Evolutionary conservation across 2,888 invertebrate genomes (phyloP), one percentile per base, ranked within the genome.

Genomic region (Caenorhabditis imperialis): DNA sequence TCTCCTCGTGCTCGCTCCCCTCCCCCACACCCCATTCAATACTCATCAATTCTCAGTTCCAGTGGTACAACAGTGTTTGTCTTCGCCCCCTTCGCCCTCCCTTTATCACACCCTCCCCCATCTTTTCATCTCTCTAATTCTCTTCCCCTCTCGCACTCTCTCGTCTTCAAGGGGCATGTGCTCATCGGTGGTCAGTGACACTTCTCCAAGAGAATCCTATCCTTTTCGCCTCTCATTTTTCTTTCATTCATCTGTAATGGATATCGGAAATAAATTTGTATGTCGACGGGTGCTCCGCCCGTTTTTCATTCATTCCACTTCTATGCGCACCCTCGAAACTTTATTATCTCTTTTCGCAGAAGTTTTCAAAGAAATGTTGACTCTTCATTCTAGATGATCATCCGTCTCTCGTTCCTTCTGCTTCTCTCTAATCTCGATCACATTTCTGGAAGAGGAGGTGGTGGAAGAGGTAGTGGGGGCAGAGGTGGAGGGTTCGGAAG

Each of bases 161-260:
- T 30, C 6, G 30, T 10, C 10, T 30, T 30, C 10, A 30, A 30
- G 30, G 10, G 30, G 10, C 6, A 27, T 42, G 33, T 2, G 57
- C 65, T 57, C 65, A 51, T 57, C 57, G 50, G 25, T 63, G 62
- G 53, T 54, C 65, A 57, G 47, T 57, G 67, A 67, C 57, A 67
- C 57, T 67, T 48, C 63, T 63, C 33, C 30, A 30, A 10, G 10
- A 30, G 30, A 30, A 30, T 50, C 30, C 20, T 50, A 25, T n/a
- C 37, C 54, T 18, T 54, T 44, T 48, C 48, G 18, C 50, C 57
- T 50, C 42, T 47, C 48, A 38, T 61, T 44, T 44, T 37, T 55
- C 40, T 57, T 65, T 57, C 67, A 57, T 67, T 67, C 67, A 67
- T 67, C 67, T 67, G 67, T 57, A 67, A 67, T 67, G 57, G 67